Base-by-base conservation (phyloP, 2,888 invertebrate species). In the Pammene aurita region DNA sequence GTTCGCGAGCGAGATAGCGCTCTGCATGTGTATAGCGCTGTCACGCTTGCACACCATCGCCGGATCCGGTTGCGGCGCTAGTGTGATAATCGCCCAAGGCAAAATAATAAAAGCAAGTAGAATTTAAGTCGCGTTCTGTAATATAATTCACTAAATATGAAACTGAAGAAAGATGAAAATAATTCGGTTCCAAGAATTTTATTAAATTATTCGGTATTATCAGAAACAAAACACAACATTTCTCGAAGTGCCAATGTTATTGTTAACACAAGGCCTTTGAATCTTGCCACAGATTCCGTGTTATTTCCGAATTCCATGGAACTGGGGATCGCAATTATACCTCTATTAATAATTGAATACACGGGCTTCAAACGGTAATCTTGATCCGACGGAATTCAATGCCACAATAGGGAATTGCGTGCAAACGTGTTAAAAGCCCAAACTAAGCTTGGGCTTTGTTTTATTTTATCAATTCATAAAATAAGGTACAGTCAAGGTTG, bases 281-380 rank as follows among this genome's bases (percentile, higher is more conserved):
- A 50, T 18, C 41, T n/a, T 62, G 50, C 62, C 41, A 10, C 41
- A 41, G 18, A 52, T 62, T 62, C 50, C 41, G 50, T 14, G 52
- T 62, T 61, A 41, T 52, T 42, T 41, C 41, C 52, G 5, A 41
- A 61, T 50, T 50, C 50, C 50, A 50, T 16, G 50, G 38, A 50
- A 13, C 16, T 16, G n/a, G 14, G 41, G 50, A 38, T 62, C n/a
- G 41, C 52, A 62, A 52, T 62, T 62, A 62, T 52, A 61, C 38
- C 50, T 52, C 62, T 18, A 62, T 62, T 62, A 38, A 62, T 62
- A 61, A 52, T 50, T 41, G 50, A 62, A 62, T 52, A 52, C 62
- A 48, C 61, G 9, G 26, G 50, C 10, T 26, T 41, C 50, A 35
- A 48, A 48, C 60, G n/a, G 41, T 26, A 50, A 62, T 52, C 62